phyloP scores from a whole-genome alignment of 2,113 vertebrate genomes.

The Lamprotornis superbus region DNA sequence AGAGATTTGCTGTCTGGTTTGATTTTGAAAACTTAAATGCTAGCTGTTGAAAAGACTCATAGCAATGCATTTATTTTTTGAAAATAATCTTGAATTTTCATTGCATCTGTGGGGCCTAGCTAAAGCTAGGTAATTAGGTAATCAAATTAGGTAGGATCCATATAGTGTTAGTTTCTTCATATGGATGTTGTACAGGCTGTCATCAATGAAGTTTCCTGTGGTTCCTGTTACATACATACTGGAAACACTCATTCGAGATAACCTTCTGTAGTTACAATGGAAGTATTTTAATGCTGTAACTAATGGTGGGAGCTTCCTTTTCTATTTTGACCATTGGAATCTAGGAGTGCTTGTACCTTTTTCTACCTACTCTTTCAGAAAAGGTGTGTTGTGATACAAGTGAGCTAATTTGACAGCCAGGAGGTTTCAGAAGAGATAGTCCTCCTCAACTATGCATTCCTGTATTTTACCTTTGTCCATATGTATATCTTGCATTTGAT shows the following conservation, averaged over 20 bases:
- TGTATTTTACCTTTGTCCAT: neutral
- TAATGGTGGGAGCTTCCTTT: neutral
- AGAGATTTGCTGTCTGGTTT: neutral
- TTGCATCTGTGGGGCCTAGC: neutral
- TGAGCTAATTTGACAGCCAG: neutral
- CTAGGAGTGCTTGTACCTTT: neutral
- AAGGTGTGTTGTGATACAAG: neutral
- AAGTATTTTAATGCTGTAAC: neutral
- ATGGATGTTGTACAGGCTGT: neutral
- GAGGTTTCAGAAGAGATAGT: neutral
- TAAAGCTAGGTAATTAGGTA: neutral
- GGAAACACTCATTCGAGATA: neutral
- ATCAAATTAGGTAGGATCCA: neutral
- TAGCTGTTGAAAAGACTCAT: neutral
- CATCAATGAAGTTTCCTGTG: neutral
- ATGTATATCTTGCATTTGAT: neutral
- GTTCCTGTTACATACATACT: neutral
- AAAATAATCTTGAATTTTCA: neutral
- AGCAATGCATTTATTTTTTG: neutral
- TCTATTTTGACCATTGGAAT: neutral
- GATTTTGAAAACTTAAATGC: neutral
- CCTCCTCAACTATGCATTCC: neutral
- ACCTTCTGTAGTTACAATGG: neutral
- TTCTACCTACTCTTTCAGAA: neutral
- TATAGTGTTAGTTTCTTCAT: neutral